Evolutionary conservation across 2,888 invertebrate genomes (phyloP).

Genomic region (Meteorus cinctellus): DNA sequence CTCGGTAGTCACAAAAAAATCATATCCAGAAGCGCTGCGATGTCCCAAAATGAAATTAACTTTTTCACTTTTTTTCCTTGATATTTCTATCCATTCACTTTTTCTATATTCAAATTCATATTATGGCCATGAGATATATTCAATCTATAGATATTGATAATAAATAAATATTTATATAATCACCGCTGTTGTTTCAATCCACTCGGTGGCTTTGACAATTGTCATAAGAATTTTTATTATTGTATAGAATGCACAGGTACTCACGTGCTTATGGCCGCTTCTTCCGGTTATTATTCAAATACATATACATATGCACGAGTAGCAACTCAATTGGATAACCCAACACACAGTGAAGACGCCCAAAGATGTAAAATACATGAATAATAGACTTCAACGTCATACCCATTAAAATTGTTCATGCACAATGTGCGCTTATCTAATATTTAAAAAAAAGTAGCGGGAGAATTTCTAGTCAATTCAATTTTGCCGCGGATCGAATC

Average conservation of each 20-base stretch:
- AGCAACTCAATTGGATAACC: background rate
- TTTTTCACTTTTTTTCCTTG: too few relatives aligned
- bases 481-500: background rate
- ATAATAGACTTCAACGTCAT: background rate
- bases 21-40: too few relatives aligned
- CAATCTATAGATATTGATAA: too few relatives aligned
- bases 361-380: background rate
- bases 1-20: too few relatives aligned
- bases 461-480: background rate
- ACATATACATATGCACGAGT: background rate
- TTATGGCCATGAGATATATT: too few relatives aligned
- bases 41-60: too few relatives aligned
- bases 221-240: background rate
- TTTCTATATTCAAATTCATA: too few relatives aligned
- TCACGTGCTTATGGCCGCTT: conserved; percentile 2
- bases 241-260: background rate
- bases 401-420: background rate
- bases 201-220: background rate
- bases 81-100: too few relatives aligned
- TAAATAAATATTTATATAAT: background rate
- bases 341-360: background rate
- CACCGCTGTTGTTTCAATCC: background rate
- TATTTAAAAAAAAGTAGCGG: background rate
- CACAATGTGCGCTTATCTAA: background rate
- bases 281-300: background rate